phyloP scores from a whole-genome alignment of 2,113 vertebrate genomes.

The Campylorhamphus procurvoides region DNA sequence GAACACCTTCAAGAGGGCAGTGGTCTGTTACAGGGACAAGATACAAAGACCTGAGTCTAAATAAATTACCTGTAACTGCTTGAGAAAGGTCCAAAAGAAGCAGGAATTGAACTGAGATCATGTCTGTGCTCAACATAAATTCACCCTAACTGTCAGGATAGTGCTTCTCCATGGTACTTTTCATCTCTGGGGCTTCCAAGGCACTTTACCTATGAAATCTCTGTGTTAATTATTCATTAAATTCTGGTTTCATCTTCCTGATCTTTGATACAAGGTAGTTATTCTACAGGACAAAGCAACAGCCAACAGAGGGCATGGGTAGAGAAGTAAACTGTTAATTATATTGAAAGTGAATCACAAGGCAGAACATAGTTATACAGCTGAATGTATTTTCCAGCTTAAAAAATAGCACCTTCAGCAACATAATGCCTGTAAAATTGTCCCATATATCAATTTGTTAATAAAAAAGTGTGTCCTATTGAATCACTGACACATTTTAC shows the following conservation, averaged over 20 bases:
- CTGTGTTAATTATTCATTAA: not conserved
- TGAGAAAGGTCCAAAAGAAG: slow-evolving; percentile 2
- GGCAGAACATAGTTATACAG: not conserved
- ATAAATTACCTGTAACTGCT: not conserved
- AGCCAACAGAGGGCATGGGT: not conserved
- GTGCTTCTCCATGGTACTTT: not conserved
- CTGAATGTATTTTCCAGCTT: not conserved
- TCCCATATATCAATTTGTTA: not conserved
- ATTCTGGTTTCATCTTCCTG: not conserved
- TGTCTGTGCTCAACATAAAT: not conserved
- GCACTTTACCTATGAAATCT: not conserved
- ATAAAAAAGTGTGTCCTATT: not conserved
- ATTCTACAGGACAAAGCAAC: not conserved
- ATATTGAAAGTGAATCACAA: not conserved
- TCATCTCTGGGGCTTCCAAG: not conserved
- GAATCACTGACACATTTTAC: not conserved
- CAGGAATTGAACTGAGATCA: slow-evolving; percentile 20
- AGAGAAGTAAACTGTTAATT: not conserved
- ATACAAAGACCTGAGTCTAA: not conserved
- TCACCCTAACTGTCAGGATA: not conserved
- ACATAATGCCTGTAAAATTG: not conserved
- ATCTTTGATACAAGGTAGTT: not conserved
- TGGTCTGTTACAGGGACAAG: not conserved
- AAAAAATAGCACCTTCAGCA: not conserved
- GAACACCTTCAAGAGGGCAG: not conserved